A percentile compares a stretch with the other conserved stretches of the same genome.
Conservation (phyloP, 2,113 vertebrate species). For the Shinisaurus crocodilurus region DNA sequence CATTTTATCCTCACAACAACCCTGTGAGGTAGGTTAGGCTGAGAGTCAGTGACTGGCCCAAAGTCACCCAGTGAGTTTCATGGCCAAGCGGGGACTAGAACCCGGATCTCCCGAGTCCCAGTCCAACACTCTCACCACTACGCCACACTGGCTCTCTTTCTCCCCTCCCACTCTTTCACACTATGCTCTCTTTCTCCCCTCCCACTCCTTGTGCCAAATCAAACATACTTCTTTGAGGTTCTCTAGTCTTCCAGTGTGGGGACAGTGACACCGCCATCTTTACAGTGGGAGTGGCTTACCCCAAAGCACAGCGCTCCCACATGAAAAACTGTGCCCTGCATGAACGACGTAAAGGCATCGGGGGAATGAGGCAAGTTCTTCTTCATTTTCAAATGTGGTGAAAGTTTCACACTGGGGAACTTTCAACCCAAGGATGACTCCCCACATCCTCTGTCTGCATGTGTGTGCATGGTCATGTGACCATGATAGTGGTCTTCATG, state of each 20-base stretch:
- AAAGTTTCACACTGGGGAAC: background rate
- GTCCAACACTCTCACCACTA: too few relatives aligned
- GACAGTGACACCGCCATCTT: background rate
- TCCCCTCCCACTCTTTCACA: too few relatives aligned
- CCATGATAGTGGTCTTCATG: background rate
- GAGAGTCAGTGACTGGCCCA: too few relatives aligned
- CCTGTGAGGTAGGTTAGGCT: too few relatives aligned
- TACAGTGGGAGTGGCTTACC: background rate
- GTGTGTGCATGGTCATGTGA: background rate
- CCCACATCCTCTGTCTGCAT: background rate
- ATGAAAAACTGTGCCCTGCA: background rate
- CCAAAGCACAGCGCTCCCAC: background rate
- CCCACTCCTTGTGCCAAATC: too few relatives aligned
- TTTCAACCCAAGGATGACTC: background rate
- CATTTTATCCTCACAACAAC: too few relatives aligned
- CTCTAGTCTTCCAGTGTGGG: background rate
- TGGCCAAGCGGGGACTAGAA: too few relatives aligned
- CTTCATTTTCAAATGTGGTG: background rate
- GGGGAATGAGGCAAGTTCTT: background rate
- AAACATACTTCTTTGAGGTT: too few relatives aligned
- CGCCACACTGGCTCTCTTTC: too few relatives aligned
- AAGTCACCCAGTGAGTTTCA: too few relatives aligned
- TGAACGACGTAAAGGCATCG: background rate
- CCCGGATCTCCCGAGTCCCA: too few relatives aligned
- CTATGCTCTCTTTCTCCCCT: background rate